Conservation (phyloP, 2,113 vertebrate genomes). For the Cairina moschata region DNA sequence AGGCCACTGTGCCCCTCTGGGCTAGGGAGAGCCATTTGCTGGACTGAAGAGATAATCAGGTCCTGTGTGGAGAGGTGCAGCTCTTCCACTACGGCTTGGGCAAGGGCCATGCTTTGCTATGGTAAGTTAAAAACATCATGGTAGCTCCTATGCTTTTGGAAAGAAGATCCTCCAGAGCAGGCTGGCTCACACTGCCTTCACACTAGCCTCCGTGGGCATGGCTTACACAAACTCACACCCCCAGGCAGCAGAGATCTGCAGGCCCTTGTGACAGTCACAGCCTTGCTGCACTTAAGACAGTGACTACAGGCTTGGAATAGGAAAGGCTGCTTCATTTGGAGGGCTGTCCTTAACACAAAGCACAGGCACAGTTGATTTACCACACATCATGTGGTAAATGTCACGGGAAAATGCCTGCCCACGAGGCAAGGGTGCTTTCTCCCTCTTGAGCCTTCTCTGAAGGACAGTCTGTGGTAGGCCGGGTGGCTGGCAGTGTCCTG, state of each 20-base stretch:
- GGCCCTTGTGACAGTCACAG: accelerated
- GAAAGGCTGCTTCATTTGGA: neutral
- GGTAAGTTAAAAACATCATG: neutral
- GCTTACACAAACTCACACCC: neutral
- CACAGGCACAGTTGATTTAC: neutral
- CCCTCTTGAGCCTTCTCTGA: neutral
- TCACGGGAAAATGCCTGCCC: neutral
- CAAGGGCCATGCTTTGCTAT: neutral
- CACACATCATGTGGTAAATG: accelerated
- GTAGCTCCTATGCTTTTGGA: neutral
- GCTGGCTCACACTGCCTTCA: neutral
- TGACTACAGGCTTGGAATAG: accelerated
- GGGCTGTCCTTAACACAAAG: neutral
- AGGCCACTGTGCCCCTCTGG: neutral
- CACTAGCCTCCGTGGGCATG: neutral
- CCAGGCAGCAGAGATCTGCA: neutral
- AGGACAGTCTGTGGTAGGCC: accelerated
- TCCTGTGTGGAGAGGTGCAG: too few relatives aligned
- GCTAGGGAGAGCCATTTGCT: neutral
- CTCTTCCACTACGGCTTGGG: neutral
- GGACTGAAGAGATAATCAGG: neutral
- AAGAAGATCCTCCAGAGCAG: neutral
- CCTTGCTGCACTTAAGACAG: accelerated
- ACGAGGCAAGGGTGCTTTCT: neutral
- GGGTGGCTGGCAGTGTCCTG: too few relatives aligned